Evolutionary conservation across 2,797 vertebrate species (phyloP).

Genomic region (Pipistrellus kuhlii): DNA sequence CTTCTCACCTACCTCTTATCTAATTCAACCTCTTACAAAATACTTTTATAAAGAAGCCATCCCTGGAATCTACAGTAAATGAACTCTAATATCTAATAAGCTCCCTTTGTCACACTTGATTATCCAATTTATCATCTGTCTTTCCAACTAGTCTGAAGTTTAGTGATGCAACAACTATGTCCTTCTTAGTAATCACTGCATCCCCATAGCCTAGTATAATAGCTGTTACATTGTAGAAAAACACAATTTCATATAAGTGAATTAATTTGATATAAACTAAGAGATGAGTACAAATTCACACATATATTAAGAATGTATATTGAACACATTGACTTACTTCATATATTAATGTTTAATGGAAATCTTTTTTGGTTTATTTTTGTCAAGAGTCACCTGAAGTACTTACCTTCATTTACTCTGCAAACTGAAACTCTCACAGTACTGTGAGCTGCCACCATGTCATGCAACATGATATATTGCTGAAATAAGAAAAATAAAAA

Average conservation of each 20-base stretch:
- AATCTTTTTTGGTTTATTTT: not conserved
- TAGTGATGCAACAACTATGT: not conserved
- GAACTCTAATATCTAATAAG: constrained; percentile 3
- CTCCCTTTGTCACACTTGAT: not conserved
- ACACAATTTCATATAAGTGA: not conserved
- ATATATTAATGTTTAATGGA: not conserved
- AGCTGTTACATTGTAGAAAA: not conserved
- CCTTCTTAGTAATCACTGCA: not conserved
- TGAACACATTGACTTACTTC: not conserved
- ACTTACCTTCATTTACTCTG: constrained; percentile 94
- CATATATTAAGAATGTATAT: not conserved
- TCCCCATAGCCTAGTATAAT: not conserved
- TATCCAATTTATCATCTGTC: not conserved
- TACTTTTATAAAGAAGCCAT: not conserved
- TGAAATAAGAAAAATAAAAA: constrained; percentile 81
- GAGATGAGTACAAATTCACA: constrained; percentile 5
- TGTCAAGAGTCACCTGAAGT: not conserved
- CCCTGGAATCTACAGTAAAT: not conserved
- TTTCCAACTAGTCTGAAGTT: not conserved
- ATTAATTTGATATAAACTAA: not conserved
- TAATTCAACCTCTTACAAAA: constrained; percentile 16
- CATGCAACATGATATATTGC: constrained; percentile 99
- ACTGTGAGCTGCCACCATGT: constrained; percentile 99
- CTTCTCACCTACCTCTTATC: not conserved
- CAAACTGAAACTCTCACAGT: constrained; percentile 96